phyloP scores from a whole-genome alignment of 2,113 vertebrate species.

The Pan paniscus region DNA sequence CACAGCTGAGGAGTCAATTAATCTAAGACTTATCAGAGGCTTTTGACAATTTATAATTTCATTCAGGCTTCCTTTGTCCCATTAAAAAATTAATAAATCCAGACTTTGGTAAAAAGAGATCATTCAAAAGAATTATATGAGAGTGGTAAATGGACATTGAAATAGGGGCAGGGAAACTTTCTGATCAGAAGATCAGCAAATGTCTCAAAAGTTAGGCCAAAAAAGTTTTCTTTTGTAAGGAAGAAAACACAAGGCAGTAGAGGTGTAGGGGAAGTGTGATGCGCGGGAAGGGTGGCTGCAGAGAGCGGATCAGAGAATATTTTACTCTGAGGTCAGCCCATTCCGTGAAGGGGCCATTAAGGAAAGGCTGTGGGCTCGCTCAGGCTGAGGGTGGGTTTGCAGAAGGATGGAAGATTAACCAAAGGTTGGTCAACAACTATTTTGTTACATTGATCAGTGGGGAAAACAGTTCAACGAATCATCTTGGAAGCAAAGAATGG shows the following conservation, averaged over 20 bases:
- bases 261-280: background rate
- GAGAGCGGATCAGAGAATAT: background rate
- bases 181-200: too few species aligned
- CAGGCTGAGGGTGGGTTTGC: fast-evolving
- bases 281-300: background rate
- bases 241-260: background rate
- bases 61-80: background rate
- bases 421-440: background rate
- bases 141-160: too few species aligned
- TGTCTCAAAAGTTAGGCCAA: too few species aligned
- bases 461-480: background rate
- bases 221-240: background rate
- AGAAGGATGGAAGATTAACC: background rate
- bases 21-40: background rate
- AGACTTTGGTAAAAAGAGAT: background rate
- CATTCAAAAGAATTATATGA: background rate
- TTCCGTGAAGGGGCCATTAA: background rate
- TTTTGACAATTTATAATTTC: background rate
- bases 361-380: too few species aligned
- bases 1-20: background rate
- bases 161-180: background rate
- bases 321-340: too few species aligned
- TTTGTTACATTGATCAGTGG: background rate
- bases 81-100: background rate
- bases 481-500: background rate